These are phyloP conservation scores for Volucella inanis DNA, from an alignment of 2,888 invertebrate species.

Conservation along the genomic window DNA sequence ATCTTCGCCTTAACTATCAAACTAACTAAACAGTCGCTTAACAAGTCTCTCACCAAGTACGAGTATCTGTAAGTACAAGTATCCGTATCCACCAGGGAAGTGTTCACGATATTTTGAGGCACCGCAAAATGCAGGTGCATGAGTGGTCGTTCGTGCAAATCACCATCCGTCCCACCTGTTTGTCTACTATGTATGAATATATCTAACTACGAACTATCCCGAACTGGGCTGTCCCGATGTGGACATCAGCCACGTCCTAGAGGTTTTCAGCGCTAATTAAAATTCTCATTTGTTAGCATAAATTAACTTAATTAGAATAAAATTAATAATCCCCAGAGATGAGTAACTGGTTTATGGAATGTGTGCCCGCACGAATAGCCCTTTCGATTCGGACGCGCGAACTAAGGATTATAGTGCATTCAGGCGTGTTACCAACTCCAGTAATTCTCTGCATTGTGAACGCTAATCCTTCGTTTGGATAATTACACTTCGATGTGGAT, in stretches of 20 bases:
- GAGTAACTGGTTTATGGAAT: slow-evolving; percentile 41
- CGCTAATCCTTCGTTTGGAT: slow-evolving; percentile 61
- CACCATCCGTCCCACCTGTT: slow-evolving; percentile 24
- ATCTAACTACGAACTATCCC: background rate
- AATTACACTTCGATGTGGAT: slow-evolving; percentile 42
- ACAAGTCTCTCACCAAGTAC: slow-evolving; percentile 1
- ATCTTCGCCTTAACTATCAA: slow-evolving; percentile 51
- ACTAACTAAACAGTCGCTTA: slow-evolving; percentile 3
- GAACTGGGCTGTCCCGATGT: too few species aligned
- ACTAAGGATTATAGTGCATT: slow-evolving; percentile 29
- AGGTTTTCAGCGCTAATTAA: slow-evolving; percentile 65
- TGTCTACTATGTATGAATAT: slow-evolving; percentile 19
- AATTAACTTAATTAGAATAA: slow-evolving; percentile 73
- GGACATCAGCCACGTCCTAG: slow-evolving; percentile 15
- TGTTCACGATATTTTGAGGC: background rate
- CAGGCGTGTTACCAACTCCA: background rate
- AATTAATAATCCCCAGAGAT: slow-evolving; percentile 65
- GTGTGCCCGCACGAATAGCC: background rate
- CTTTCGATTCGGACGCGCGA: background rate
- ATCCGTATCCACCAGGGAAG: background rate
- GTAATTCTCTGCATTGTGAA: slow-evolving; percentile 30
- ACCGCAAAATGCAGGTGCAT: slow-evolving; percentile 22
- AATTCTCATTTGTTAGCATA: slow-evolving; percentile 72
- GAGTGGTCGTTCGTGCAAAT: slow-evolving; percentile 7
- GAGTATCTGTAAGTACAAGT: background rate